Evolutionary conservation across 2,113 vertebrate species (phyloP).

Genomic region (Corapipo altera): DNA sequence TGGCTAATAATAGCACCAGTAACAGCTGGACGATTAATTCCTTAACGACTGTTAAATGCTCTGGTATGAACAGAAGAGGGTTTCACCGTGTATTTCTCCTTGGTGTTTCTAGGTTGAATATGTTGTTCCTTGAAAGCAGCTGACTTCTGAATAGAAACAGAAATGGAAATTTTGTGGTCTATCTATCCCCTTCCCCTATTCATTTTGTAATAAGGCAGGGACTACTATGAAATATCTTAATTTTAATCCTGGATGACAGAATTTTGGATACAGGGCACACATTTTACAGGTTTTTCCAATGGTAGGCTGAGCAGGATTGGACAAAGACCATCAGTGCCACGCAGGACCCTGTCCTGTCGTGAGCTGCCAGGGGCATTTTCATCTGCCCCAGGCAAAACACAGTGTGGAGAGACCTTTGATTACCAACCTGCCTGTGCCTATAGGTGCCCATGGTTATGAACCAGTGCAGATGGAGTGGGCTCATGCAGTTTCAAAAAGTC

Average conservation of each 20-base stretch:
- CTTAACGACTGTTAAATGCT: neutral
- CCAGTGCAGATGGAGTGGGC: neutral
- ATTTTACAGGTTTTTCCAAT: neutral
- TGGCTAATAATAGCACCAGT: neutral
- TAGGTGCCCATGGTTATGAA: neutral
- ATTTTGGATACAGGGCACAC: neutral
- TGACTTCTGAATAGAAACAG: neutral
- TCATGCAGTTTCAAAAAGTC: neutral
- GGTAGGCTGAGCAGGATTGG: neutral
- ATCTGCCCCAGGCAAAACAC: accelerated
- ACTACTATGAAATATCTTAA: neutral
- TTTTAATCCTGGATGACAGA: neutral
- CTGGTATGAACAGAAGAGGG: neutral
- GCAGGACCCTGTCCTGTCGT: accelerated
- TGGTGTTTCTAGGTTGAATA: neutral
- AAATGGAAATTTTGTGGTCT: neutral
- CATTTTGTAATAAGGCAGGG: neutral
- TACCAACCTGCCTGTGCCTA: neutral
- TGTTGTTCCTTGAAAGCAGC: neutral
- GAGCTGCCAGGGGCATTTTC: neutral
- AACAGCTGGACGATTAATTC: neutral
- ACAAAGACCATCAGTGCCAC: neutral
- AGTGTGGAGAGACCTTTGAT: neutral
- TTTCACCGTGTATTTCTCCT: neutral
- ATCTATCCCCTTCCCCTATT: neutral